Evolutionary conservation across 2,888 invertebrate species (phyloP), one percentile per base, ranked within the genome.

Genomic region (Nemotelus pantherinus): DNA sequence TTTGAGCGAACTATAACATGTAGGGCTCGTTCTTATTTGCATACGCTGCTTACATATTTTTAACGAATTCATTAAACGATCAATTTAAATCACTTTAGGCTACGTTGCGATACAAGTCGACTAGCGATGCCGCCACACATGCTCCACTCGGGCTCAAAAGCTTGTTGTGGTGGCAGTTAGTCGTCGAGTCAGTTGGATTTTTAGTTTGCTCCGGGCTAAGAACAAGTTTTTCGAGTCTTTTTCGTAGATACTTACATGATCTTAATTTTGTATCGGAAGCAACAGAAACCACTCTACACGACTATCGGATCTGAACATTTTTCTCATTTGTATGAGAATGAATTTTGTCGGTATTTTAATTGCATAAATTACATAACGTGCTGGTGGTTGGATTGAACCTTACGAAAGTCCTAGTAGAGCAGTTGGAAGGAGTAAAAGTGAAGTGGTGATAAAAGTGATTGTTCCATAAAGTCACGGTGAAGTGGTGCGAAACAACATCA

Each of bases 61-160:
- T 63, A 74, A 63, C 63, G 60, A 63, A 60, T 67, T 74, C 60
- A 74, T 74, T 74, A 74, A 60, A 45, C 63, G 48, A 63, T 48
- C 74, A 74, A 74, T 74, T 74, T 74, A 74, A 63, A 63, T 74
- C 74, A 74, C 74, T 74, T 74, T 48, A 63, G 39, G 5, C 39
- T 55, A 63, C 45, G 25, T 25, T 25, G 58, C 47, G 55, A 71
- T 60, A 68, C 67, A 4, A 43, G 43, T 70, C 25, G 63, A 48
- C 6, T 25, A 53, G 41, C 53, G 55, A 70, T 55, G 43, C 25
- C 25, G 25, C 70, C 53, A 70, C 50, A 50, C 44, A 70, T 50
- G 70, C 53, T 48, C 70, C 55, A 10, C 70, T 47, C 9, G 41
- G 6, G 6, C 6, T 5, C 10, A 55, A 70, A 70, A 70, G 55